Evolutionary conservation across 92 coral and sea anemone genomes (phyloP).

Genomic region (Siderastrea radians): DNA sequence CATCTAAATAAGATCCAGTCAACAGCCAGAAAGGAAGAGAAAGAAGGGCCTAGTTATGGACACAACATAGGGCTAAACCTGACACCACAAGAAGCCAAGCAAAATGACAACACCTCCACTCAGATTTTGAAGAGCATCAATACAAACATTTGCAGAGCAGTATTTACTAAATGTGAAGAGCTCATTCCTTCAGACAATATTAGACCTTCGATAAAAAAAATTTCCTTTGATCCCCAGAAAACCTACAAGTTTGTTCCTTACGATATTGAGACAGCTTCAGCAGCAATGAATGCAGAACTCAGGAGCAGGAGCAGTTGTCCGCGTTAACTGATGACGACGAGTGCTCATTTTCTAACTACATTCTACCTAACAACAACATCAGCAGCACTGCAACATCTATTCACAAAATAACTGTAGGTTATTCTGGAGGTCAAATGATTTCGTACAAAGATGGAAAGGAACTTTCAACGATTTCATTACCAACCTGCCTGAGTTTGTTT

Average conservation of each 20-base stretch:
- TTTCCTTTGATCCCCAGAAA: slow-evolving; percentile 36
- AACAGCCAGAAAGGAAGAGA: slow-evolving; percentile 32
- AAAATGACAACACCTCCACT: slow-evolving; percentile 1
- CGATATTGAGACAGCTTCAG: slow-evolving; percentile 61
- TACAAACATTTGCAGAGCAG: slow-evolving; percentile 19
- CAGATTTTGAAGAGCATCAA: neutral
- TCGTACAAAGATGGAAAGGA: slow-evolving; percentile 16
- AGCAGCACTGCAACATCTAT: neutral
- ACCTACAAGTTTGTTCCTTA: slow-evolving; percentile 44
- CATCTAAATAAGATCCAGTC: slow-evolving; percentile 10
- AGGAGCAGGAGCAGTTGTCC: too few relatives aligned
- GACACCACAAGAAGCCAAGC: neutral
- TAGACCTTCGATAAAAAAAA: slow-evolving; percentile 28
- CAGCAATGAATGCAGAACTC: slow-evolving; percentile 48
- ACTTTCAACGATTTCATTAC: slow-evolving; percentile 20
- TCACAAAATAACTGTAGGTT: slow-evolving; percentile 23
- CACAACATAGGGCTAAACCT: slow-evolving; percentile 6
- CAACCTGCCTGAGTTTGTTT: slow-evolving; percentile 16
- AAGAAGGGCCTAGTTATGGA: slow-evolving; percentile 34
- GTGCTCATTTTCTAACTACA: slow-evolving; percentile 29
- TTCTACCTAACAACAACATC: slow-evolving; percentile 21
- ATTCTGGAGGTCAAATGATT: slow-evolving; percentile 6
- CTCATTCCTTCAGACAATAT: slow-evolving; percentile 35
- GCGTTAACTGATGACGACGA: slow-evolving; percentile 28
- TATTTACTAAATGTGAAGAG: slow-evolving; percentile 38